Evolutionary conservation across 2,888 invertebrate genomes (phyloP).

Genomic region (Encarsia formosa): DNA sequence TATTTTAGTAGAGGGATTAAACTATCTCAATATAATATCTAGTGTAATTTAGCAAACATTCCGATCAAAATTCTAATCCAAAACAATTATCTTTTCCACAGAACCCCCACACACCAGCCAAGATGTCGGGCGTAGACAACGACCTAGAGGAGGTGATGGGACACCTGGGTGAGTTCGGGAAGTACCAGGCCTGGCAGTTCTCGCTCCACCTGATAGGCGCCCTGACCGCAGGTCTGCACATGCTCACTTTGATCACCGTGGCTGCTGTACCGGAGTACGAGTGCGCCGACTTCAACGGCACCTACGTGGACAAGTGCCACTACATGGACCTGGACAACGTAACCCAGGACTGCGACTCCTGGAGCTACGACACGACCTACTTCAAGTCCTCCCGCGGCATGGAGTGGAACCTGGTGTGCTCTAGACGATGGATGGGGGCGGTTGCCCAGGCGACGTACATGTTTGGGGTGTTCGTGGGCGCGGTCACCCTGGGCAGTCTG

Average conservation of each 20-base stretch:
- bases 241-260: slow-evolving; percentile 76
- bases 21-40: too few species aligned
- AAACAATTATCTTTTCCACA: too few species aligned
- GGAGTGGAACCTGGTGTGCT: slow-evolving; percentile 81
- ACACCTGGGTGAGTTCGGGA: slow-evolving; percentile 70
- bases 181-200: slow-evolving; percentile 76
- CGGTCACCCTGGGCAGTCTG: slow-evolving; percentile 70
- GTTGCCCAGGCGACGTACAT: slow-evolving; percentile 74
- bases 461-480: slow-evolving; percentile 79
- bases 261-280: slow-evolving; percentile 74
- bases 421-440: slow-evolving; percentile 75
- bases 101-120: too few species aligned
- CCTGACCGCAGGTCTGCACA: slow-evolving; percentile 76
- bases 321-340: slow-evolving; percentile 48
- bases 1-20: too few species aligned
- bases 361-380: slow-evolving; percentile 72
- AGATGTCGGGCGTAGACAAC: slow-evolving; percentile 39
- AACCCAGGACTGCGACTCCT: slow-evolving; percentile 54
- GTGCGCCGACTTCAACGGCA: not conserved
- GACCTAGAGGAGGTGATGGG: slow-evolving; percentile 45
- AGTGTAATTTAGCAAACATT: too few species aligned
- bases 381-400: slow-evolving; percentile 70
- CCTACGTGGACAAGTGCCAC: slow-evolving; percentile 58
- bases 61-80: too few species aligned
- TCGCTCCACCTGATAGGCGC: slow-evolving; percentile 72